A percentile compares a stretch with the other conserved stretches of the same genome.
phyloP scores from a whole-genome alignment of 2,888 invertebrate species.

The Dugesia japonica region DNA sequence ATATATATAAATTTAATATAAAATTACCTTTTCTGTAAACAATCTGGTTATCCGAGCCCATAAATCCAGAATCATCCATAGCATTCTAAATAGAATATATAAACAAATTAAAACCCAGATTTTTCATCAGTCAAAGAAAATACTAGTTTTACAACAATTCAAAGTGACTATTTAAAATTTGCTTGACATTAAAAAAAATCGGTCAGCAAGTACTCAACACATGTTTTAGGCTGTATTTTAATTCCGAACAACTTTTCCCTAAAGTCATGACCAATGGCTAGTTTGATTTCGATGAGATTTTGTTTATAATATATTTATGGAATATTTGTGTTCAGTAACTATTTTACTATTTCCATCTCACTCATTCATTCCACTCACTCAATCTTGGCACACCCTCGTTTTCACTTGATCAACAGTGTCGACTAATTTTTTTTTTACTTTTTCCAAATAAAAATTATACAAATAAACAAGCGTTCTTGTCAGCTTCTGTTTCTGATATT shows the following conservation, averaged over 20 bases:
- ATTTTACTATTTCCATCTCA: no score
- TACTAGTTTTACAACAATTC: no score
- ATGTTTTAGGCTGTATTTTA: background rate
- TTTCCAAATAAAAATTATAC: background rate
- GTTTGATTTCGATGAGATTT: background rate
- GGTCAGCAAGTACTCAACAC: conserved; percentile 4
- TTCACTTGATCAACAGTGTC: background rate
- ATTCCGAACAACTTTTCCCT: background rate
- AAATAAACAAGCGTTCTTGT: background rate
- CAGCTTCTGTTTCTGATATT: background rate
- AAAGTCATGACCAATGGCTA: conserved; percentile 7
- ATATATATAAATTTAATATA: background rate
- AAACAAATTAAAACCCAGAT: background rate
- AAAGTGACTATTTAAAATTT: no score
- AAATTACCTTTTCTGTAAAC: conserved; percentile 1
- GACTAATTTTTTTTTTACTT: background rate
- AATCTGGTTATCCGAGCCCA: background rate
- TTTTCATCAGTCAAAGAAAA: background rate
- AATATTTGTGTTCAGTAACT: no score
- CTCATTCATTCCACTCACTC: no score
- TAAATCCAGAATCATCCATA: background rate
- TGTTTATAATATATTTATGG: no score
- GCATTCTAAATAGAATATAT: background rate
- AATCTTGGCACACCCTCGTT: no score
- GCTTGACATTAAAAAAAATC: background rate